Percentiles rank a stretch among this genome's conserved stretches.
Conservation (phyloP, 2,888 invertebrate genomes). For the Tetramorium bicarinatum region DNA sequence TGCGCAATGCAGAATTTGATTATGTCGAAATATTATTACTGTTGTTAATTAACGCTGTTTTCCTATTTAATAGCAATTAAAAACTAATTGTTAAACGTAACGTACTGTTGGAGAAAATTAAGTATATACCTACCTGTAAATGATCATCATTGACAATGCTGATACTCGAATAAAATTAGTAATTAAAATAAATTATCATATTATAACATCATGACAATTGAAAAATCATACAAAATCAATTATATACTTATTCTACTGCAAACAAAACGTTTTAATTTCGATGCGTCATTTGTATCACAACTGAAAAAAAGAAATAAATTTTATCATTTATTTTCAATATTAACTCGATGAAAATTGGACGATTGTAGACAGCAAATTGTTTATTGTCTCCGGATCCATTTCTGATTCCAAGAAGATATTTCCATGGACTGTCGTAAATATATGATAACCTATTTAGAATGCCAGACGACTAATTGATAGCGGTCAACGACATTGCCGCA, state of each 20-base stretch:
- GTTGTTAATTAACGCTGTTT: conserved; percentile 20
- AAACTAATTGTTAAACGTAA: not conserved
- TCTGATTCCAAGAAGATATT: conserved; percentile 5
- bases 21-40: not conserved
- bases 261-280: not conserved
- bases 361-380: not conserved
- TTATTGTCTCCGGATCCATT: not conserved
- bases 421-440: not conserved
- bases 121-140: not conserved
- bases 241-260: not conserved
- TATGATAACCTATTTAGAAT: conserved; percentile 1
- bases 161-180: not conserved
- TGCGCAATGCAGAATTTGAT: not conserved
- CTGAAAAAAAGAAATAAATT: conserved; percentile 9
- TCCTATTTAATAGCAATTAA: not conserved
- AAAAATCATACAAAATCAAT: not conserved
- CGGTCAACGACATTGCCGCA: not conserved
- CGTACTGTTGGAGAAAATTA: not conserved
- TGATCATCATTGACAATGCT: not conserved
- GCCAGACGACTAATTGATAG: conserved; percentile 40
- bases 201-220: not conserved
- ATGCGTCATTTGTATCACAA: not conserved
- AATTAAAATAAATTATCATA: conserved; percentile 12
- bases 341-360: not conserved
- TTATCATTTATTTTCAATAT: conserved; percentile 5